Base-by-base conservation (phyloP, 1,140 invertebrate species). In the Micrasema minimum region DNA sequence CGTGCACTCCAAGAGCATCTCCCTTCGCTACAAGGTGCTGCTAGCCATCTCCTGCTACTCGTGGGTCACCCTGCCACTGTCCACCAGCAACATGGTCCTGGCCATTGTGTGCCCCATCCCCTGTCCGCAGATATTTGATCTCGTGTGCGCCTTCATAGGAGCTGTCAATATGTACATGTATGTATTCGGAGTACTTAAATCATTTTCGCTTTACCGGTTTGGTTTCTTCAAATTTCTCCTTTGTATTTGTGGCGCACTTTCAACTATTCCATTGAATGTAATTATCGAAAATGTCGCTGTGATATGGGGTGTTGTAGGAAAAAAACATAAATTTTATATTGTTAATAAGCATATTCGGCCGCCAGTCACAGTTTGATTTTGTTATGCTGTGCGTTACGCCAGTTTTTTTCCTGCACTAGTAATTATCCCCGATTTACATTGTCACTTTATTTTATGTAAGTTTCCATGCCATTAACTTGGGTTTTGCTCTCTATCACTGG, bases 111-210 rank as follows among this genome's bases (percentile, higher is more conserved):
- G 89, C 83, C 96, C 96, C 0, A 93, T 98, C 75, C 92, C 93
- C 0, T 94, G 94, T 81, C 91, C 93, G 55, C 88, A 90, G 62
- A 48, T 92, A 31, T 88, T 97, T 69, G 94, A 97, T 81, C 89
- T 96, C 72, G 76, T 96, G 1, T 95, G 93, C 81, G 92, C 92
- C 46, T 97, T 97, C 78, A 93, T 95, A 72, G 94, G 91, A 55
- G 95, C 91, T 46, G 92, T 96, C 3, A 96, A 96, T 81, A 91
- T 97, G 76, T 98, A 97, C 80, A 96, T 98, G 91, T 98, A 97
- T 79, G 88, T 98, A 45, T 97, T 98, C 83, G 96, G 96, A 71
- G 95, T 97, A 0, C 88, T 97, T 23, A 97, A 97, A 80, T 98
- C 96, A 31, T 98, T 98, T 79, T 94, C 93, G 9, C 82, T 97